phyloP scores from a whole-genome alignment of 1,140 invertebrate genomes.

The Heliconius hewitsoni region DNA sequence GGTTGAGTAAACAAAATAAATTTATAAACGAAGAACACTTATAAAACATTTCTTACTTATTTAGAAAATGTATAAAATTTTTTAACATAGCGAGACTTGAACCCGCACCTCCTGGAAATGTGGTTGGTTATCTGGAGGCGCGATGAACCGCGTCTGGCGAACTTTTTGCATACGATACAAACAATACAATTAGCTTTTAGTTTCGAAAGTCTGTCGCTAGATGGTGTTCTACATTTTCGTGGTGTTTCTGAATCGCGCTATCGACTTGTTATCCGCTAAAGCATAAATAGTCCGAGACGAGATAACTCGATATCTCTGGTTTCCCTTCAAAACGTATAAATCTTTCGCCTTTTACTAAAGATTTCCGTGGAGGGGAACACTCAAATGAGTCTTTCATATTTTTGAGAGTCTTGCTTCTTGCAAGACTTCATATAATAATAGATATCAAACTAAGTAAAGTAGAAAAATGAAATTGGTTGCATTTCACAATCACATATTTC shows the following conservation, averaged over 20 bases:
- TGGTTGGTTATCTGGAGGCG: too few relatives aligned
- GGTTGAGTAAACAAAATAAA: too few relatives aligned
- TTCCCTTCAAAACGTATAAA: slow-evolving; percentile 5
- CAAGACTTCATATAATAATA: background rate
- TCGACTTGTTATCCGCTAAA: background rate
- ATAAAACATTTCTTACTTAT: too few relatives aligned
- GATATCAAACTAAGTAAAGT: too few relatives aligned
- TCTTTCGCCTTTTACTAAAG: slow-evolving; percentile 12
- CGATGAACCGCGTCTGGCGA: too few relatives aligned
- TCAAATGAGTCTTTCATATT: slow-evolving; percentile 10
- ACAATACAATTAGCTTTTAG: background rate
- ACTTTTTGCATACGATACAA: too few relatives aligned
- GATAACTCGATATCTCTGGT: background rate
- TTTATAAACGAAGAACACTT: too few relatives aligned
- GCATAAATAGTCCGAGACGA: background rate
- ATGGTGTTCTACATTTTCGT: background rate
- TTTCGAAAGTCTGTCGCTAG: background rate
- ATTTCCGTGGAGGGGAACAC: slow-evolving; percentile 11
- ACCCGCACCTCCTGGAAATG: too few relatives aligned
- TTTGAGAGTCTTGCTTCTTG: background rate
- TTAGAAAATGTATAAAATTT: too few relatives aligned
- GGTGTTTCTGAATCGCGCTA: background rate
- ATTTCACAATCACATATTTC: too few relatives aligned
- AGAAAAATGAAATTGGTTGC: too few relatives aligned
- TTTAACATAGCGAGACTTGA: too few relatives aligned